Conservation (phyloP, 1,140 invertebrate species). For the Chionoecetes opilio region DNA sequence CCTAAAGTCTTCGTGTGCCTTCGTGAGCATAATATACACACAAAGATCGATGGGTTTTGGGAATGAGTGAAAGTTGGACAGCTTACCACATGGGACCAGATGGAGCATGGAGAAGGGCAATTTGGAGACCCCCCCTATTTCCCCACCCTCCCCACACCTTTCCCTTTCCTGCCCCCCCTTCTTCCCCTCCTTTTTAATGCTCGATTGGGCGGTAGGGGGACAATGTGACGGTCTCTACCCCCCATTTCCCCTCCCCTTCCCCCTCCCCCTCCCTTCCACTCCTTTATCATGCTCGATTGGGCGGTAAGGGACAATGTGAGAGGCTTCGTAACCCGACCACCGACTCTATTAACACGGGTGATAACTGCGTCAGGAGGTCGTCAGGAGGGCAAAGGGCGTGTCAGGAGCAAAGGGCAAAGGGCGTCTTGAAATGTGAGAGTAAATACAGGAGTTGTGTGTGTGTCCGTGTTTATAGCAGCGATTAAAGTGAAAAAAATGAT, state of each 20-base stretch:
- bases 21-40: not conserved
- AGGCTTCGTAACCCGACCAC: conserved; percentile 66
- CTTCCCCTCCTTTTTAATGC: conserved; percentile 45
- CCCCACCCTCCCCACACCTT: conserved; percentile 1
- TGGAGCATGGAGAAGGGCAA: conserved; percentile 74
- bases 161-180: conserved; percentile 38
- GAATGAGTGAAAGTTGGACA: not conserved
- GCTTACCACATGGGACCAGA: conserved; percentile 49
- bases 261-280: not conserved
- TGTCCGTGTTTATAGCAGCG: not conserved
- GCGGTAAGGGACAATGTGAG: conserved; percentile 59
- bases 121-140: conserved; percentile 57
- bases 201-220: conserved; percentile 64
- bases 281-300: conserved; percentile 67
- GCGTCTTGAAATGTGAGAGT: not conserved
- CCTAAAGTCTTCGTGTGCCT: not conserved
- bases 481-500: not conserved
- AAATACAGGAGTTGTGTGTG: not conserved
- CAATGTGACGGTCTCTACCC: conserved; percentile 66
- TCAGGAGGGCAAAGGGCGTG: not conserved
- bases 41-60: conserved; percentile 48
- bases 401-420: not conserved
- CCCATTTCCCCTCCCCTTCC: too few species aligned
- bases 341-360: conserved; percentile 72
- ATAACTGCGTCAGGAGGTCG: not conserved